A percentile compares a stretch with the other conserved stretches of the same genome.
Conservation (phyloP, 92 coral and sea anemone genomes). For the Parazoanthus atlanticus region DNA sequence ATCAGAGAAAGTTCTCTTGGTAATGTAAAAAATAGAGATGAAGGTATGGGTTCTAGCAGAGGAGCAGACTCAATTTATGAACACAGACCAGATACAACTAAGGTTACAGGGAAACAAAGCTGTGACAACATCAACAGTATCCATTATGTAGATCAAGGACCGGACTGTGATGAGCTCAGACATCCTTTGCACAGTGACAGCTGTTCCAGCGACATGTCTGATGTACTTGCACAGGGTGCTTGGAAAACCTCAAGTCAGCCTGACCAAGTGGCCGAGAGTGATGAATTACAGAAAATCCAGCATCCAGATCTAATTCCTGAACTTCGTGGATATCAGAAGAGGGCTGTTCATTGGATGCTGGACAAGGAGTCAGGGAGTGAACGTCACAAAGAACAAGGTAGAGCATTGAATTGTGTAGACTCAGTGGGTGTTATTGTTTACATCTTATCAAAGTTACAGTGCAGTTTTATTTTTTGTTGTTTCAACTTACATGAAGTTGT, state of each 20-base stretch:
- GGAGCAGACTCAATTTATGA: neutral
- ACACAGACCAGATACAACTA: neutral
- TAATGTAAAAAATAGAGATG: neutral
- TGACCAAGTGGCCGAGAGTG: neutral
- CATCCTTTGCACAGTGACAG: neutral
- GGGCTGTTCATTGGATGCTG: slow-evolving; percentile 91
- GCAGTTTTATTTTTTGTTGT: no score
- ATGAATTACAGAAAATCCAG: slow-evolving; percentile 53
- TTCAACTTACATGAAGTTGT: no score
- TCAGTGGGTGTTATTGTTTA: no score
- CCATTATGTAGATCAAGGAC: neutral
- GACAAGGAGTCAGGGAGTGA: slow-evolving; percentile 56
- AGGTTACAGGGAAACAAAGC: no score
- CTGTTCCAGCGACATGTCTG: neutral
- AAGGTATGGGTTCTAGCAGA: neutral
- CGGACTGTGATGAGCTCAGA: neutral
- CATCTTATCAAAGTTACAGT: no score
- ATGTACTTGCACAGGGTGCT: neutral
- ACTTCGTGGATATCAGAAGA: slow-evolving; percentile 82
- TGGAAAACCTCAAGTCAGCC: neutral
- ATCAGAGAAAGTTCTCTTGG: slow-evolving; percentile 44
- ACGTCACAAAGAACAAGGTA: slow-evolving; percentile 17
- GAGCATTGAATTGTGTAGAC: neutral
- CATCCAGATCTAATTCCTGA: slow-evolving; percentile 79
- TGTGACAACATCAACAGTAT: neutral